Evolutionary conservation across 2,113 vertebrate genomes (phyloP).

Genomic region (Myanophis thanlyinensis): DNA sequence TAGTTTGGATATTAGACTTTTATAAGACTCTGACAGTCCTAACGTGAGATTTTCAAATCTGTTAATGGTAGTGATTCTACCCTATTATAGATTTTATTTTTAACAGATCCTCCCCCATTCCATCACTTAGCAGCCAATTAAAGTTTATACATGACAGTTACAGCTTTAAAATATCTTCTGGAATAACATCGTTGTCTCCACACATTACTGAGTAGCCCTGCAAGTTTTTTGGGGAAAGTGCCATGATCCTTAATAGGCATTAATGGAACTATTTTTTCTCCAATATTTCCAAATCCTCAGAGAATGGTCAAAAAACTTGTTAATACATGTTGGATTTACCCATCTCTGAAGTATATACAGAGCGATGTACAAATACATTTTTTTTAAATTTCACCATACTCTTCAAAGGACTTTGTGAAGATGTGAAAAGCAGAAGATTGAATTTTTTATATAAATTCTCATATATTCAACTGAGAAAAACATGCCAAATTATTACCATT

Average conservation of each 20-base stretch:
- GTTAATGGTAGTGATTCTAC: too few relatives aligned
- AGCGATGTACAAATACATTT: neutral
- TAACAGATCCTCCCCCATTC: too few relatives aligned
- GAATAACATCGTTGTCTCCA: too few relatives aligned
- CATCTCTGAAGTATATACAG: too few relatives aligned
- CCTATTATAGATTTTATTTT: too few relatives aligned
- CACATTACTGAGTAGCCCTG: neutral
- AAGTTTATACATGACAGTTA: too few relatives aligned
- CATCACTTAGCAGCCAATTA: too few relatives aligned
- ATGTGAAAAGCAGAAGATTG: neutral
- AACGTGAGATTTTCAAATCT: too few relatives aligned
- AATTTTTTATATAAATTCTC: neutral
- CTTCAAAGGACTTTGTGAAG: neutral
- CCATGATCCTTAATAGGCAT: neutral
- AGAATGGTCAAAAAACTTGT: neutral
- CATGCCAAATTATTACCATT: neutral
- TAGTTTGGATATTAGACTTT: too few relatives aligned
- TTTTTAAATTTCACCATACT: neutral
- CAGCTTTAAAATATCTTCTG: too few relatives aligned
- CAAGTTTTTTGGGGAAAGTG: neutral
- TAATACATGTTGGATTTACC: too few relatives aligned
- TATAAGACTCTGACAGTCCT: too few relatives aligned
- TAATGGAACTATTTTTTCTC: neutral
- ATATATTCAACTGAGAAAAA: neutral
- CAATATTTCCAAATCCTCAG: neutral